Conservation (phyloP, 1,140 invertebrate genomes). For the Drosophila albomicans region DNA sequence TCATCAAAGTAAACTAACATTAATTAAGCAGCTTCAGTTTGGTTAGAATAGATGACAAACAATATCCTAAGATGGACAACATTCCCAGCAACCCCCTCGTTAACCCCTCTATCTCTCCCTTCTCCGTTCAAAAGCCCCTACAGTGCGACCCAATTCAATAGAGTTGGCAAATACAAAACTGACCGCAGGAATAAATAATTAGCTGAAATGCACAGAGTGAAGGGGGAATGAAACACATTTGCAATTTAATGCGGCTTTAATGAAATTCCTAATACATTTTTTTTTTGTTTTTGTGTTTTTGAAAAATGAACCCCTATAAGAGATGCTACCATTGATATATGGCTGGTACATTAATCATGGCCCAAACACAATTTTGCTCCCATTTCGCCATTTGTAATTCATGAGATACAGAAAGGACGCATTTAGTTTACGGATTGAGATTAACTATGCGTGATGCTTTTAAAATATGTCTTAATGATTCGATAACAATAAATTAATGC, state of each 20-base stretch:
- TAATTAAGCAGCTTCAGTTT: slow-evolving; percentile 72
- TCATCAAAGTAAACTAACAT: slow-evolving; percentile 71
- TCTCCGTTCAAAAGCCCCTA: not conserved
- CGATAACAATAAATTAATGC: not conserved
- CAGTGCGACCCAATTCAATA: slow-evolving; percentile 33
- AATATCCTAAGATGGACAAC: slow-evolving; percentile 39
- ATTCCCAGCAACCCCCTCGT: not conserved
- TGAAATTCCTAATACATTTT: slow-evolving; percentile 31
- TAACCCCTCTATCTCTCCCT: not conserved
- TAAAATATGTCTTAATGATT: slow-evolving; percentile 5
- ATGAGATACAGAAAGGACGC: slow-evolving; percentile 7
- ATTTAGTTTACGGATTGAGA: not conserved
- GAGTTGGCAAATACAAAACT: slow-evolving; percentile 8
- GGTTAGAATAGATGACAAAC: slow-evolving; percentile 51
- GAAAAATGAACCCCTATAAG: slow-evolving; percentile 33
- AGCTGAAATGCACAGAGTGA: slow-evolving; percentile 2
- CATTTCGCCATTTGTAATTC: slow-evolving; percentile 7
- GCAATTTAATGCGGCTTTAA: slow-evolving; percentile 38
- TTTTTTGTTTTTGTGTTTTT: not conserved
- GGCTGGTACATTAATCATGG: slow-evolving; percentile 27
- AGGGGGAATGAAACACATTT: slow-evolving; percentile 10
- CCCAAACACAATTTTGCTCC: not conserved
- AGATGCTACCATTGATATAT: slow-evolving; percentile 20
- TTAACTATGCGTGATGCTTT: not conserved
- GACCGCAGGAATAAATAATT: slow-evolving; percentile 32